Evolutionary conservation across 2,888 invertebrate genomes (phyloP).

Genomic region (Mesoligia furuncula): DNA sequence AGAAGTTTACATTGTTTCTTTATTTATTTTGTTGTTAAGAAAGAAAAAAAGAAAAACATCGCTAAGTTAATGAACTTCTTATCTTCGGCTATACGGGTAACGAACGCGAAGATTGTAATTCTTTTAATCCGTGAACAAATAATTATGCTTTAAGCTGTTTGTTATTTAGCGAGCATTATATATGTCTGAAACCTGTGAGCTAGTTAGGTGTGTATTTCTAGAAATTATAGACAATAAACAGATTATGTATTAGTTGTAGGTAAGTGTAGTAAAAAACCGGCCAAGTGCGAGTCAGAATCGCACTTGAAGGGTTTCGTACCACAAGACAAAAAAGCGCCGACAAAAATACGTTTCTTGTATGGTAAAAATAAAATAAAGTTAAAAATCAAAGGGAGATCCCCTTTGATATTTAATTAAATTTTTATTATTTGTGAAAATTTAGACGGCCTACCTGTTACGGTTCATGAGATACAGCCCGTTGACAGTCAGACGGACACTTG

Average conservation of each 20-base stretch:
- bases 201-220: not conserved
- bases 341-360: too few species aligned
- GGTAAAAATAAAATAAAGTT: too few species aligned
- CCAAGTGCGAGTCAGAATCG: too few species aligned
- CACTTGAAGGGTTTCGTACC: too few species aligned
- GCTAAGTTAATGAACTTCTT: slow-evolving; percentile 42
- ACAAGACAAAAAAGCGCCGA: too few species aligned
- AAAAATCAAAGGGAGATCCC: too few species aligned
- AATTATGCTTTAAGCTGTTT: not conserved
- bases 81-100: slow-evolving; percentile 24
- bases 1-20: slow-evolving; percentile 32
- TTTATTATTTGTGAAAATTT: too few species aligned
- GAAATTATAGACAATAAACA: not conserved
- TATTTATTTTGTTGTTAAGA: slow-evolving; percentile 30
- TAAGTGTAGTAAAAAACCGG: too few species aligned
- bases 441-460: too few species aligned
- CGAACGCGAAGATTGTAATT: slow-evolving; percentile 22
- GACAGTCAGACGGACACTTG: too few species aligned
- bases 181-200: not conserved
- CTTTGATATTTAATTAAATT: too few species aligned
- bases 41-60: slow-evolving; percentile 27
- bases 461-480: too few species aligned
- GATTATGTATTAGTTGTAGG: not conserved
- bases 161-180: not conserved
- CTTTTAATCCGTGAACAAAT: slow-evolving; percentile 28